phyloP scores from a whole-genome alignment of 2,888 invertebrate genomes.

The Therioaphis trifolii region DNA sequence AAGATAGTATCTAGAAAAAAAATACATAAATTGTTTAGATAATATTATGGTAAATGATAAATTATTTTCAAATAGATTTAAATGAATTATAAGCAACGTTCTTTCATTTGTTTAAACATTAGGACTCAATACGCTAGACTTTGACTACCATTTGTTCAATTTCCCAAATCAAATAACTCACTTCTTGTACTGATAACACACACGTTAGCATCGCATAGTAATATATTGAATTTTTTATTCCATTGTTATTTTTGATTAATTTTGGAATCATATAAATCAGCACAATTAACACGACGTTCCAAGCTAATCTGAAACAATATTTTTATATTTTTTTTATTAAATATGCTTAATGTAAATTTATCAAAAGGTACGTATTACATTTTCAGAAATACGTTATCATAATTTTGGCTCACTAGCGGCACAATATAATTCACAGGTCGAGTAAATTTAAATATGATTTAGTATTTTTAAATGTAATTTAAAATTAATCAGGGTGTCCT shows the following conservation, averaged over 20 bases:
- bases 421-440: too few species aligned
- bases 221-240: background rate
- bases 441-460: too few species aligned
- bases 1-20: conserved; percentile 76
- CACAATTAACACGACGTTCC: background rate
- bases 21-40: background rate
- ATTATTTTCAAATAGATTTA: too few species aligned
- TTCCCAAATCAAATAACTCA: background rate
- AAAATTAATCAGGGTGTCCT: too few species aligned
- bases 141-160: background rate
- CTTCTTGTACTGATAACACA: background rate
- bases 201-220: background rate
- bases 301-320: conserved; percentile 24
- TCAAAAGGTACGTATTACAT: too few species aligned
- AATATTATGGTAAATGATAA: background rate
- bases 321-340: background rate
- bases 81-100: too few species aligned
- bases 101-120: too few species aligned
- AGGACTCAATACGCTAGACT: too few species aligned
- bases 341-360: too few species aligned
- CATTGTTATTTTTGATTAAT: background rate
- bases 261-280: background rate
- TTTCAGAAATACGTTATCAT: too few species aligned
- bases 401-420: too few species aligned
- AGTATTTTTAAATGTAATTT: too few species aligned